Conservation (phyloP, 1,140 invertebrate genomes). For the Drosophila sturtevanti region DNA sequence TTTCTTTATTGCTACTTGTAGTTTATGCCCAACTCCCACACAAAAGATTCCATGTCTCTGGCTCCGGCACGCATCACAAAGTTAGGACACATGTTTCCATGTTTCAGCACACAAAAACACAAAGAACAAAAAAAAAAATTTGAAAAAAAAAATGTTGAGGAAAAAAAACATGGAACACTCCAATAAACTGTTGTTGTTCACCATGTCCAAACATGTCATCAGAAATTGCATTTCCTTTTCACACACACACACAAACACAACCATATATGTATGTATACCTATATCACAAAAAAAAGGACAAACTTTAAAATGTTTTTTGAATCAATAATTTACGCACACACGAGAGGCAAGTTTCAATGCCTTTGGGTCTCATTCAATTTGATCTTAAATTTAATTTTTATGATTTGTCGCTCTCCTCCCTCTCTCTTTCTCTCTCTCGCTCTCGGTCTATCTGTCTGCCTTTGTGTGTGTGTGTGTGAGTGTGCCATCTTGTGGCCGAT, state of each 20-base stretch:
- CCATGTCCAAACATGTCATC: constrained; percentile 21
- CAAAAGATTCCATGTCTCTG: constrained; percentile 11
- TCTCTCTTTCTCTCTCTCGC: background rate
- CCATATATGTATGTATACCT: background rate
- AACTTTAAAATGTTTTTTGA: constrained; percentile 19
- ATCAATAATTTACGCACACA: constrained; percentile 40
- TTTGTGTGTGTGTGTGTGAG: constrained; percentile 17
- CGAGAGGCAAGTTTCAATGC: background rate
- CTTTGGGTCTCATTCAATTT: background rate
- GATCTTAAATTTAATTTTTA: constrained; percentile 53
- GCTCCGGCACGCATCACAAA: constrained; percentile 12
- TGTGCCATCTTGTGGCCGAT: constrained; percentile 58
- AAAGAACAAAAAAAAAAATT: too few species aligned
- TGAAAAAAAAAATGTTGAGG: background rate
- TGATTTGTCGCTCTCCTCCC: constrained; percentile 37
- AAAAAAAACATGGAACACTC: constrained; percentile 21
- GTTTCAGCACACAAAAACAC: constrained; percentile 2
- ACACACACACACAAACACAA: background rate
- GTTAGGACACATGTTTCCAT: constrained; percentile 17
- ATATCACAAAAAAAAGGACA: background rate
- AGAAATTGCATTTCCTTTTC: constrained; percentile 39
- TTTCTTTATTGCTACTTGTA: constrained; percentile 9
- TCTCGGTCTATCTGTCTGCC: too few species aligned
- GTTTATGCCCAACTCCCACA: constrained; percentile 1
- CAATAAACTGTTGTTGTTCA: constrained; percentile 21